Percentiles rank a stretch among this genome's conserved stretches.
These are phyloP conservation scores for Cyrtorhinus lividipennis DNA, from an alignment of 1,140 invertebrate species.

Conservation along the genomic window DNA sequence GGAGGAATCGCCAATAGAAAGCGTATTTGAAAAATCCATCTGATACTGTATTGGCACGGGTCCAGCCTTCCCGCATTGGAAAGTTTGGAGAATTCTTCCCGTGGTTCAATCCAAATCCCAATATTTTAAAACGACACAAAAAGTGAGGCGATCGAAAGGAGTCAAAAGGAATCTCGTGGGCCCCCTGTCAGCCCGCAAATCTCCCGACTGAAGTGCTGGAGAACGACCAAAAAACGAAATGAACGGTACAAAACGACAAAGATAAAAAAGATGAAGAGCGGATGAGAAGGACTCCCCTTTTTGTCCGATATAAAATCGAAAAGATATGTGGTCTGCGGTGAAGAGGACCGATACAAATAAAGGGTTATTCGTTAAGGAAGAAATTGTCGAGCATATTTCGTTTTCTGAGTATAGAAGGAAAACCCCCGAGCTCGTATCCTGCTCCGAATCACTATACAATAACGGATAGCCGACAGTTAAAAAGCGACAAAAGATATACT, in stretches of 20 bases:
- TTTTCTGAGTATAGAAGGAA: not conserved
- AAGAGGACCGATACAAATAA: not conserved
- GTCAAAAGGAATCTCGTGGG: too few relatives aligned
- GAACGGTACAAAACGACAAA: not conserved
- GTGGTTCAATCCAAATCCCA: too few relatives aligned
- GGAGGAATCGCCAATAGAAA: too few relatives aligned
- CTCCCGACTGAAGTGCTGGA: too few relatives aligned
- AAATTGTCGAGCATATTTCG: not conserved
- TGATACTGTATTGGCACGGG: too few relatives aligned
- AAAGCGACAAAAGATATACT: constrained; percentile 20
- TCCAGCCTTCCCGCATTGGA: too few relatives aligned
- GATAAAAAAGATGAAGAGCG: not conserved
- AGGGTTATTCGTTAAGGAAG: not conserved
- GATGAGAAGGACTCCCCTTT: not conserved
- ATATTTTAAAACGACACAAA: too few relatives aligned
- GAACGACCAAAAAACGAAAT: too few relatives aligned
- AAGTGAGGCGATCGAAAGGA: too few relatives aligned
- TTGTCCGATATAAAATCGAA: not conserved
- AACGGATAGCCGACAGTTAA: not conserved
- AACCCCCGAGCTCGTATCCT: not conserved
- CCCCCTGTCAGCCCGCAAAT: too few relatives aligned
- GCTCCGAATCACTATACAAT: not conserved
- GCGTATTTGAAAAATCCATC: too few relatives aligned
- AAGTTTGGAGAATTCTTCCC: too few relatives aligned
- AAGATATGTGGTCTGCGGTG: not conserved